Conservation (phyloP, 2,113 vertebrate species). For the Alaudala cheleensis region DNA sequence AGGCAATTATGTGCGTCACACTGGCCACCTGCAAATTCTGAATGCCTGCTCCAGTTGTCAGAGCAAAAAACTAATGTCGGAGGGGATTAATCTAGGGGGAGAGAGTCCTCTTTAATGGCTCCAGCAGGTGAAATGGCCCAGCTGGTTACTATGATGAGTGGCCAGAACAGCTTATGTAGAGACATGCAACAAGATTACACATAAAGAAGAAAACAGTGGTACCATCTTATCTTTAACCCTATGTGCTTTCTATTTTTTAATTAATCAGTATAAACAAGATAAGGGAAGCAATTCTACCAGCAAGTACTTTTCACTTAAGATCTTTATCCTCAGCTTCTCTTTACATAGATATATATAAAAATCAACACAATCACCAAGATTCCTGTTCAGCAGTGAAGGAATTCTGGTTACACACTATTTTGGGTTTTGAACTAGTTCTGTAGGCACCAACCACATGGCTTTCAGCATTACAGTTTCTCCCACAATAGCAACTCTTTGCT, state of each 20-base stretch:
- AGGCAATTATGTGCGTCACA: constrained; percentile 99
- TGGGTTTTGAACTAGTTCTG: constrained; percentile 9
- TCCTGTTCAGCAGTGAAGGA: constrained; percentile 69
- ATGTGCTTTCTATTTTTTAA: constrained; percentile 59
- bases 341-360: constrained; percentile 24
- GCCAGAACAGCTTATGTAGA: constrained; percentile 90
- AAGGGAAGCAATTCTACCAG: constrained; percentile 44
- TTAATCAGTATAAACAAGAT: constrained; percentile 54
- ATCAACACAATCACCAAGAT: constrained; percentile 14
- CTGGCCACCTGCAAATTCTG: constrained; percentile 99
- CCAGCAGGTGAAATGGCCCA: constrained; percentile 99
- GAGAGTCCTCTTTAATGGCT: constrained; percentile 89
- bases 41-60: constrained; percentile 96
- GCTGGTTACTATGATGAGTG: constrained; percentile 99
- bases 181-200: constrained; percentile 84
- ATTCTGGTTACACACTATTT: constrained; percentile 35
- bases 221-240: constrained; percentile 71
- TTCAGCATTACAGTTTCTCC: background rate
- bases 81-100: constrained; percentile 89
- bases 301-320: background rate
- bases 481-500: background rate
- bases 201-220: constrained; percentile 72
- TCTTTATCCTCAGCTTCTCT: background rate
- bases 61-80: constrained; percentile 88
- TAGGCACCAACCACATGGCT: background rate